Percentiles rank a stretch among this genome's conserved stretches.
These are phyloP conservation scores for Orius laevigatus DNA, from an alignment of 1,140 invertebrate genomes.

Conservation along the genomic window DNA sequence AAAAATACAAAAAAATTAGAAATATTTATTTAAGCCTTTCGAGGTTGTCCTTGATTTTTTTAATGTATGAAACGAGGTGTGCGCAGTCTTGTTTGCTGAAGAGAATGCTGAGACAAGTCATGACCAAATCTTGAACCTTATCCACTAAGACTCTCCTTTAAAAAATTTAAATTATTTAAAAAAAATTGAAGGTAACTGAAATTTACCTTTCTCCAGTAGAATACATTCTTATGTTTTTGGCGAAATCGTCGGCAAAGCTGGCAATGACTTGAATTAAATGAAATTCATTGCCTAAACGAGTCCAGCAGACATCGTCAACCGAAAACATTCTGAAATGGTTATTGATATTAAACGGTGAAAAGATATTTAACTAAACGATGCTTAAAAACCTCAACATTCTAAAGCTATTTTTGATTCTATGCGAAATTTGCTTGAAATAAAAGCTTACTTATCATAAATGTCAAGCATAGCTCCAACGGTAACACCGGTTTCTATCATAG, in stretches of 20 bases:
- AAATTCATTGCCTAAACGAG: conserved; percentile 58
- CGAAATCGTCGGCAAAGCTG: conserved; percentile 43
- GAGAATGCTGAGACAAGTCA: conserved; percentile 42
- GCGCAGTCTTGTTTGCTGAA: conserved; percentile 48
- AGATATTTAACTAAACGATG: no score
- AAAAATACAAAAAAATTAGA: no score
- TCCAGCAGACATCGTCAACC: conserved; percentile 56
- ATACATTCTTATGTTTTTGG: conserved; percentile 32
- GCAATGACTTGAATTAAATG: conserved; percentile 53
- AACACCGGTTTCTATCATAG: conserved; percentile 48
- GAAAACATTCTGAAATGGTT: conserved; percentile 48
- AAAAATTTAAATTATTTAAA: conserved; percentile 15
- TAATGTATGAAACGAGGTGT: conserved; percentile 32
- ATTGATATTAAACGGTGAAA: conserved; percentile 20
- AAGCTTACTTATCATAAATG: conserved; percentile 49
- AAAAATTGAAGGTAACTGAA: no score
- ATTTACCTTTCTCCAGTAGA: conserved; percentile 32
- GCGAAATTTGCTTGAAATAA: no score
- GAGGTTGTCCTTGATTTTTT: conserved; percentile 33
- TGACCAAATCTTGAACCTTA: conserved; percentile 47
- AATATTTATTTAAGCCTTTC: conserved; percentile 21
- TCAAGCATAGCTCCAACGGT: conserved; percentile 52
- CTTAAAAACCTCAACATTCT: no score
- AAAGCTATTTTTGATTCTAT: no score
- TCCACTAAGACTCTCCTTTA: conserved; percentile 39